Base-by-base conservation (phyloP, 2,113 vertebrate species). In the Dendropsophus ebraccatus region DNA sequence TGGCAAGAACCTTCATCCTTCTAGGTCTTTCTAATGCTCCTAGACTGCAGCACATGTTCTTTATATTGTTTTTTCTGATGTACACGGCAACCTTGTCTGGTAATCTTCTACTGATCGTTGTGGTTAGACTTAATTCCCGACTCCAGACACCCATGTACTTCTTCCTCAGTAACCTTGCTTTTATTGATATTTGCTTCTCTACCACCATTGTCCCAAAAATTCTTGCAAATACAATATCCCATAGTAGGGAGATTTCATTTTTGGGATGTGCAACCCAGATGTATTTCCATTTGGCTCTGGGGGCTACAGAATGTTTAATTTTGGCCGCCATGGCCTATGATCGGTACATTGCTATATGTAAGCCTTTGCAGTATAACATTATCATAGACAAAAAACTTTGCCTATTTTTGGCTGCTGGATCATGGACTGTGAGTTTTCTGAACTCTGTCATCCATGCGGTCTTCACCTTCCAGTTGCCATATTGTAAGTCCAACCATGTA, bases 1-100 rank as follows among this genome's bases (percentile, higher is more conserved):
- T 65, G 19, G 28, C 72, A 9, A 88, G 54, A 52, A 32, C 82
- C 82, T 88, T 89, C 35, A 88, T 84, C 35, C 69, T 89, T 49
- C 1, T 78, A 69, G 83, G 47, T 50, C 85, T 89, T 89, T 87
- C 49, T 19, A 58, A 84, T 41, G 19, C 84, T 4, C 30, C 28
- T 84, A 79, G 73, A 85, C 77, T 83, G 35, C 79, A 88, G 23
- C 11, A 7, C 49, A 19, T 49, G 47, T 87, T 87, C 25, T 89
- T 89, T 21, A 10, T 86, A 12, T 54, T 81, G 67, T 81, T 81
- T 8, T 47, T 69, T 16, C 2, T 69, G 10, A 67, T 81, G 41
- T 83, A 83, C 28, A 73, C 35, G 0, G 7, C 52, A 13, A 56
- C 52, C 8, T 30, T 83, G 10, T n/a, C 2, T 21, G 67, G 67